Evolutionary conservation across 2,113 vertebrate species (phyloP).

Genomic region (Myotis lucifugus): DNA sequence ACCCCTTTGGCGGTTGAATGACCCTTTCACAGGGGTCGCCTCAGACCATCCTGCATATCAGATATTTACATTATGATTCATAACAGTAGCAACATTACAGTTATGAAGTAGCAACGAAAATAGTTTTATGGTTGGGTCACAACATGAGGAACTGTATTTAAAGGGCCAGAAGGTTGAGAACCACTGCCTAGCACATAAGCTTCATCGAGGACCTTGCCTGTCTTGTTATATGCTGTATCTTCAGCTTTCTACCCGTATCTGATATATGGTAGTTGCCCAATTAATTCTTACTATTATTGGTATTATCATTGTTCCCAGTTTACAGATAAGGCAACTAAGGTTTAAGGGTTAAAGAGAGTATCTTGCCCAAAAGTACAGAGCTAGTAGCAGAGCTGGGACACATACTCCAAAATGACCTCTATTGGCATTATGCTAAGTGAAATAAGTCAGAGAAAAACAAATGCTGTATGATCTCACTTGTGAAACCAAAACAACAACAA

Average conservation of each 20-base stretch:
- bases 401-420: not conserved
- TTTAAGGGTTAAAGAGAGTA: not conserved
- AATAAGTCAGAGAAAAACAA: not conserved
- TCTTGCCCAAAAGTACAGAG: slow-evolving; percentile 5
- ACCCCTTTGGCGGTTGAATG: no score
- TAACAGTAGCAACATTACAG: no score
- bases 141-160: no score
- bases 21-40: no score
- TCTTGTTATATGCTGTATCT: not conserved
- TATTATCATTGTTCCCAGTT: not conserved
- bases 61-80: no score
- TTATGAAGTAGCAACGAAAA: no score
- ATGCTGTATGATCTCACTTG: not conserved
- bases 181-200: not conserved
- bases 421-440: not conserved
- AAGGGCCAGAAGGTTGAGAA: no score
- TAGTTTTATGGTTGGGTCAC: no score
- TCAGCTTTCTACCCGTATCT: not conserved
- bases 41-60: no score
- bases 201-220: not conserved
- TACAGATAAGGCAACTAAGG: not conserved
- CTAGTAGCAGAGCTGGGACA: not conserved
- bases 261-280: not conserved
- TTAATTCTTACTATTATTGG: not conserved
- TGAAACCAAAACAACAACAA: not conserved